Conservation (phyloP, 2,113 vertebrate genomes). For the Pyxicephalus adspersus region DNA sequence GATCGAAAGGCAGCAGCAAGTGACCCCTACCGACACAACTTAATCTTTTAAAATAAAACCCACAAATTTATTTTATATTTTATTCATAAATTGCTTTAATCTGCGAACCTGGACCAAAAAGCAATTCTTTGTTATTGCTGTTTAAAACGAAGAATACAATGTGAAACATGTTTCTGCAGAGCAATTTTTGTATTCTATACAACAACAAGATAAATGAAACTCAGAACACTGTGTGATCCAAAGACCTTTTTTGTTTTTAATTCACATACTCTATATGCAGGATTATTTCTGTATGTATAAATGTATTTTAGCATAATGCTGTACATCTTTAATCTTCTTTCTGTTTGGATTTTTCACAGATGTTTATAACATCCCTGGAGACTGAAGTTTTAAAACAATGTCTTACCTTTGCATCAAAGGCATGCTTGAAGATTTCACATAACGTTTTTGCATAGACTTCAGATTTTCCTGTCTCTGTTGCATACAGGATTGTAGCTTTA, state of each 20-base stretch:
- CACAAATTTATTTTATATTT: too few species aligned
- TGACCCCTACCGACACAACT: too few species aligned
- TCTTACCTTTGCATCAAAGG: slow-evolving; percentile 94
- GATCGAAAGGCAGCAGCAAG: too few species aligned
- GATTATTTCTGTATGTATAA: background rate
- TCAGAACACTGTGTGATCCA: background rate
- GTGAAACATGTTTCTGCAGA: too few species aligned
- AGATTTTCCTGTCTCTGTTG: slow-evolving; percentile 94
- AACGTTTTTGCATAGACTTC: slow-evolving; percentile 96
- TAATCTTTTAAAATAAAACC: too few species aligned
- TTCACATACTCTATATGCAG: background rate
- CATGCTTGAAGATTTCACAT: slow-evolving; percentile 98
- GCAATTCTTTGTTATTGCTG: too few species aligned
- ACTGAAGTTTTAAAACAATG: background rate
- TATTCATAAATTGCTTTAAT: too few species aligned
- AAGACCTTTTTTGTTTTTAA: background rate
- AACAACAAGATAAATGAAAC: background rate
- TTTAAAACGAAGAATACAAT: too few species aligned
- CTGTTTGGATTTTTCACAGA: background rate
- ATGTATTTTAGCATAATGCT: background rate
- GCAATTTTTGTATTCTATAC: background rate
- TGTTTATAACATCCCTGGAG: background rate
- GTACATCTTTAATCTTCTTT: background rate
- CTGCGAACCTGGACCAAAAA: too few species aligned
- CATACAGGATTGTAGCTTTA: slow-evolving; percentile 95